Evolutionary conservation across 2,113 vertebrate genomes (phyloP).

Genomic region (Microtus pennsylvanicus): DNA sequence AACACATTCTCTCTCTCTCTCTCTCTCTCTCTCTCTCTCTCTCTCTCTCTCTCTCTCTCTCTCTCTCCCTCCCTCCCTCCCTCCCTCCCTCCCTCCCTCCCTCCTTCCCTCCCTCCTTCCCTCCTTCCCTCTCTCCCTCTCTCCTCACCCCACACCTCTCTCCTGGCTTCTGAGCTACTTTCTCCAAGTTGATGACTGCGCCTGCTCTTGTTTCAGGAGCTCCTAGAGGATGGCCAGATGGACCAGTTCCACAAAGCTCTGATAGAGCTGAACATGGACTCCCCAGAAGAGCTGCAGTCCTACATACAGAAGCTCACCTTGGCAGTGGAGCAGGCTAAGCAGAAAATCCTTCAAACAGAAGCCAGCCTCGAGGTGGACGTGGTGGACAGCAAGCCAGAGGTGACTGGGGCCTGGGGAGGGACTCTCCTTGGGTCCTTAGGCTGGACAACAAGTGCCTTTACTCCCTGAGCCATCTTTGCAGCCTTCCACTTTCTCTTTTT

Average conservation of each 20-base stretch:
- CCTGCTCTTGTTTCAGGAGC: constrained; percentile 84
- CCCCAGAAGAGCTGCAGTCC: constrained; percentile 96
- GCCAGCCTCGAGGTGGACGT: constrained; percentile 89
- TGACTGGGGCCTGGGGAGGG: constrained; percentile 60
- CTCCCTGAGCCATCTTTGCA: not conserved
- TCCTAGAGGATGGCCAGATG: constrained; percentile 89
- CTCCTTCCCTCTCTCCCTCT: too few relatives aligned
- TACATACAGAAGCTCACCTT: constrained; percentile 95
- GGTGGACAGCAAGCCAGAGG: constrained; percentile 93
- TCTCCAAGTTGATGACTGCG: too few relatives aligned
- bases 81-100: too few relatives aligned
- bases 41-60: too few relatives aligned
- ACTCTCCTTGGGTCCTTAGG: not conserved
- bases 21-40: too few relatives aligned
- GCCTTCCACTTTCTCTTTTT: too few relatives aligned
- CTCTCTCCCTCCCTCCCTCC: too few relatives aligned
- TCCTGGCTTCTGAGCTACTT: too few relatives aligned
- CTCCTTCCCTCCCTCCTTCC: too few relatives aligned
- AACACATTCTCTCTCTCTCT: not conserved
- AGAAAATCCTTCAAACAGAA: constrained; percentile 92
- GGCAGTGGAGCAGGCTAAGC: constrained; percentile 93
- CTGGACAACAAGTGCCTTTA: not conserved
- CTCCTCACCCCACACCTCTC: too few relatives aligned
- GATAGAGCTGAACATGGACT: constrained; percentile 98
- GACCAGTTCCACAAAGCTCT: constrained; percentile 96